Base-by-base conservation (phyloP, 2,113 vertebrate genomes). In the Ranitomeya imitator region DNA sequence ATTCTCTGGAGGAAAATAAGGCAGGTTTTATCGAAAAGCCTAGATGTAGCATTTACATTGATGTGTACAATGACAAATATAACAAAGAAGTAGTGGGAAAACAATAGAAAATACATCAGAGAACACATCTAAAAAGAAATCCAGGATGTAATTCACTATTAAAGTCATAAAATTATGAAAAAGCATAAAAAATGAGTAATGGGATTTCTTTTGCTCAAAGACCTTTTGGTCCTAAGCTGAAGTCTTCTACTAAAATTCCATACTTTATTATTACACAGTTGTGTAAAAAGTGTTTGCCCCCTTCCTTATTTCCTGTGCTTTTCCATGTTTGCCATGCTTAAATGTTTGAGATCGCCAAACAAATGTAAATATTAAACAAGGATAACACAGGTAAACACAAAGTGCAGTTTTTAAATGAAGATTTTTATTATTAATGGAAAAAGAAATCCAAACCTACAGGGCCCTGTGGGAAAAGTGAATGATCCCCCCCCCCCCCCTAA, bases 41-140 rank as follows among this genome's bases (percentile, higher is more conserved):
- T 55, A 69, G 63, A 54, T 65, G 21, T n/a, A 71, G 31, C 65
- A 52, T 69, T 84, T 84, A 71, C 82, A 84, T 15, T 84, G n/a
- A 84, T 84, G 45, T 71, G 61, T 69, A 71, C 59, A 63, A n/a
- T 71, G 51, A 84, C 63, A 84, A 84, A 84, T 84, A 84, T 69
- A 74, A 85, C 52, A 74, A 57, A 59, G 57, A 18, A 14, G 23
- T 4, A 18, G 15, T 18, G 71, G 19, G 77, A 18, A 79, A 55
- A 79, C n/a, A 14, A 59, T 59, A 18, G n/a, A 26, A 59, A 79
- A 57, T 59, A 59, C 55, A 59, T n/a, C 54, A 16, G 78, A 74
- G 31, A 74, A 16, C 31, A 45, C 71, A 16, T 74, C 26, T 52
- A 76, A 19, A 76, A 16, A 52, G 73, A 52, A 52, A 76, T 19